Evolutionary conservation across 2,113 vertebrate genomes (phyloP).

Genomic region (Scalopus aquaticus): DNA sequence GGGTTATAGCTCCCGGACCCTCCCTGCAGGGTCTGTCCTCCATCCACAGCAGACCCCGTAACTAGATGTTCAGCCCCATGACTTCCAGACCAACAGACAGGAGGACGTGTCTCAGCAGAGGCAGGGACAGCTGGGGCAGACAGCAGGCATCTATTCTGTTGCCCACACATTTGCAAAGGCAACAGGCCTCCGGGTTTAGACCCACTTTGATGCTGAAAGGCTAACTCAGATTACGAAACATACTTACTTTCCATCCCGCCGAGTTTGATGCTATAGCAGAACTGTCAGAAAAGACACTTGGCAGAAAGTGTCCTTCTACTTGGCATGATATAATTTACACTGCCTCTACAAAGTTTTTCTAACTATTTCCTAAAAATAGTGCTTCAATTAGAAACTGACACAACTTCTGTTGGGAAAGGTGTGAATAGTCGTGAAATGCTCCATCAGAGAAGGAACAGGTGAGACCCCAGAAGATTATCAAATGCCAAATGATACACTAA

Average conservation of each 20-base stretch:
- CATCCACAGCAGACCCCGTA: not conserved
- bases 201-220: not conserved
- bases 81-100: not conserved
- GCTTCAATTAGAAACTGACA: constrained; percentile 79
- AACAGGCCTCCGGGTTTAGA: not conserved
- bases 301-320: constrained; percentile 59
- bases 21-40: not conserved
- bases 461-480: constrained; percentile 83
- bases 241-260: not conserved
- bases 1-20: not conserved
- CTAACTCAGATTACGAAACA: constrained; percentile 13
- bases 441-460: constrained; percentile 80
- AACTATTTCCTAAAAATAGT: constrained; percentile 79
- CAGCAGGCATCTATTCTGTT: not conserved
- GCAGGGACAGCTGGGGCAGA: not conserved
- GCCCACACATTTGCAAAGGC: not conserved
- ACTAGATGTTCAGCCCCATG: not conserved
- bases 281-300: constrained; percentile 74
- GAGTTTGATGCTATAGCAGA: constrained; percentile 46
- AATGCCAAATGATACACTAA: constrained; percentile 84
- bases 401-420: constrained; percentile 78
- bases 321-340: constrained; percentile 76
- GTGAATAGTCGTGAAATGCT: constrained; percentile 77
- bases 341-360: constrained; percentile 76
- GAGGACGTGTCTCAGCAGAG: not conserved